phyloP scores from a whole-genome alignment of 2,888 invertebrate genomes.

The Drosophila greeni region DNA sequence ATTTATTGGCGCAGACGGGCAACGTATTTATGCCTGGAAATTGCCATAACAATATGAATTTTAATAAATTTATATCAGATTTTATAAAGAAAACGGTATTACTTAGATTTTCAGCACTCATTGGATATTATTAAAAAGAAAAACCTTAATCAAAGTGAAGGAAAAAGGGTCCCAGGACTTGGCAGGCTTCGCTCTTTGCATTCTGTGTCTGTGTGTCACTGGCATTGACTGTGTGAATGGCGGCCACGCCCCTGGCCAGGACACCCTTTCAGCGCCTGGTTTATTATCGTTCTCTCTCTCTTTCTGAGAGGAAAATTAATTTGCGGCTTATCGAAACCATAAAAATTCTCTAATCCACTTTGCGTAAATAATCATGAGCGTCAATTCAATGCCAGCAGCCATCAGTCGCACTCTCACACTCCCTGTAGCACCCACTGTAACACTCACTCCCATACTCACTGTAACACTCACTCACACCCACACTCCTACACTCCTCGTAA shows the following conservation, averaged over 20 bases:
- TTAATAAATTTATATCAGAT: neutral
- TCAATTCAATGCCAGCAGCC: conserved; percentile 60
- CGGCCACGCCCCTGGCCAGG: conserved; percentile 1
- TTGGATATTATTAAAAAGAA: neutral
- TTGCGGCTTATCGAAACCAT: conserved; percentile 72
- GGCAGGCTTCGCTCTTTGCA: neutral
- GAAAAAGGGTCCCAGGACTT: neutral
- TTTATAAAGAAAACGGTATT: neutral
- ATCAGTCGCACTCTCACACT: conserved; percentile 1
- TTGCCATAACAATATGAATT: too few species aligned
- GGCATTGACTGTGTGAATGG: neutral
- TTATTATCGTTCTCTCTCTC: neutral
- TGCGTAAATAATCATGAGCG: conserved; percentile 70
- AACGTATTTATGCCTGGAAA: neutral
- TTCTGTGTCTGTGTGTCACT: neutral
- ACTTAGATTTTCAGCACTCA: neutral
- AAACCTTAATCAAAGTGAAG: neutral
- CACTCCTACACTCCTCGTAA: neutral
- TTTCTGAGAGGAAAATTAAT: conserved; percentile 57
- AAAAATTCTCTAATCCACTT: conserved; percentile 69
- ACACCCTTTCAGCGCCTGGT: neutral
- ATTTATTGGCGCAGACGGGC: neutral
- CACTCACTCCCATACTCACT: neutral
- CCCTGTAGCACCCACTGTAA: neutral
- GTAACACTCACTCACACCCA: neutral